Evolutionary conservation across 1,140 invertebrate species (phyloP), one percentile per base, ranked within the genome.

Genomic region (Augochlora pura): DNA sequence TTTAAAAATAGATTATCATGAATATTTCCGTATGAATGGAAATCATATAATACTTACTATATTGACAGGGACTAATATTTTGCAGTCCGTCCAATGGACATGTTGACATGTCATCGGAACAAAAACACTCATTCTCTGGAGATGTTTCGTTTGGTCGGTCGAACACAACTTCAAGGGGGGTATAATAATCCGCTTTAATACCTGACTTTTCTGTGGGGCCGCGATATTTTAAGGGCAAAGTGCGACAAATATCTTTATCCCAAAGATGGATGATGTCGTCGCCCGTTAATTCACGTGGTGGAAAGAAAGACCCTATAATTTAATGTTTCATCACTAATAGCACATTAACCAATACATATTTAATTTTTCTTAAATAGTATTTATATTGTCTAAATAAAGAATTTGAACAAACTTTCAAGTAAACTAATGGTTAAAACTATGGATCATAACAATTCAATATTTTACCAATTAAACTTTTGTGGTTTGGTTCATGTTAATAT

Each of bases 61-160:
- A 97, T 92, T 97, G 97, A 86, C 97, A 98, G 0, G 96, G 96
- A 86, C 96, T 96, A 64, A 98, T 97, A 87, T 97, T 96, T 89
- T 98, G 97, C 3, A 97, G 91, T 1, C 97, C 97, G 80, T 95
- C 93, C 0, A 94, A 94, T 0, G 96, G 95, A 83, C 97, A 97
- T 52, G 94, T 95, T 62, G 95, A 94, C 18, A 92, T 91, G 59
- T 93, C 93, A 0, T 95, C 94, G 0, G 95, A 93, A 88, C 97
- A 98, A 88, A 95, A 98, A 85, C 97, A 98, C 81, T 95, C 94
- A 88, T 98, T 98, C 66, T 97, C 95, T 0, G 95, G 95, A 0
- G 87, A 96, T 94, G 38, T 94, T 88, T 23, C 94, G 91, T 7
- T 96, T 93, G 78, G 95, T 93, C 85, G 89, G 70, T 96, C 96